Evolutionary conservation across 2,888 invertebrate genomes (phyloP).

Genomic region (Tricholauxania praeusta): DNA sequence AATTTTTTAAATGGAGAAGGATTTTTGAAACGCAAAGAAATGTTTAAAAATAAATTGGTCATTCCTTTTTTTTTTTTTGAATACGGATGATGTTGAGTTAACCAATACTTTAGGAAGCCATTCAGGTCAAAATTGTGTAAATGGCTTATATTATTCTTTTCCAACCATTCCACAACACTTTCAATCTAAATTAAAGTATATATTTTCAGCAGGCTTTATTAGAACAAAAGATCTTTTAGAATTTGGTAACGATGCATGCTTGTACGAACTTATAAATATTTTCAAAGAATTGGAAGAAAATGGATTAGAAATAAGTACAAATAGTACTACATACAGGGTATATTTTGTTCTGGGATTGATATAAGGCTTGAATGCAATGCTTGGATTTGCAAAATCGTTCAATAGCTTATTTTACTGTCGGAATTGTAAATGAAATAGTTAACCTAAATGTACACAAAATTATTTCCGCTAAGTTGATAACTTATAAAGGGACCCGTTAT

Average conservation of each 20-base stretch:
- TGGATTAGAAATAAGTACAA: not conserved
- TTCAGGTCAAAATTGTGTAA: conserved; percentile 34
- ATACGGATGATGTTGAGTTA: conserved; percentile 32
- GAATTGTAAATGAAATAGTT: no score
- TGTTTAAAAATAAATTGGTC: not conserved
- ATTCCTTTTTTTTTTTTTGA: conserved; percentile 36
- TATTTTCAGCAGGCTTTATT: conserved; percentile 35
- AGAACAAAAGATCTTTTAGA: conserved; percentile 35
- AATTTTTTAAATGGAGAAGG: no score
- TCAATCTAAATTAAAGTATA: conserved; percentile 32
- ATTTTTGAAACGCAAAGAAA: no score
- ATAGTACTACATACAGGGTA: no score
- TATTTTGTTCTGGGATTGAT: no score
- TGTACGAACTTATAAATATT: conserved; percentile 24
- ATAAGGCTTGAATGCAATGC: no score
- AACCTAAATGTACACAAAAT: no score
- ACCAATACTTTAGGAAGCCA: conserved; percentile 37
- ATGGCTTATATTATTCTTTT: conserved; percentile 35
- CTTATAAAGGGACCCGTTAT: no score
- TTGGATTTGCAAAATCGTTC: no score
- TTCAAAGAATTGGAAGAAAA: conserved; percentile 28
- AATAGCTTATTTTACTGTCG: no score
- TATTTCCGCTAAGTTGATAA: no score
- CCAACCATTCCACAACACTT: conserved; percentile 34
- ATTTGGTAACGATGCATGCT: conserved; percentile 35